Conservation (phyloP, 2,113 vertebrate genomes). For the Macrotus californicus region DNA sequence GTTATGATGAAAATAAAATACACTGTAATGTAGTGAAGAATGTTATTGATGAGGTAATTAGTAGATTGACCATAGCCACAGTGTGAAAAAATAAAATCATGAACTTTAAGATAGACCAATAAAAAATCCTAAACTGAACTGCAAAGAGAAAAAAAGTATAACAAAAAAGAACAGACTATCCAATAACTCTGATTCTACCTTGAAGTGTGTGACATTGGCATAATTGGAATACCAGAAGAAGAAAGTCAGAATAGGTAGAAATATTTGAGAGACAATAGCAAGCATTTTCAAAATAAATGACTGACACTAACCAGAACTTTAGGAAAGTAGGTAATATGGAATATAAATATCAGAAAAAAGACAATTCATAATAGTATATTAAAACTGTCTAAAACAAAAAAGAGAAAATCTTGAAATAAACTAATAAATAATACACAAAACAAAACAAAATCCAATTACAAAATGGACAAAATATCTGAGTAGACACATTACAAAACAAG, state of each 20-base stretch:
- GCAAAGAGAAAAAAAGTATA: neutral
- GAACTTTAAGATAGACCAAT: neutral
- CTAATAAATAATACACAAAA: neutral
- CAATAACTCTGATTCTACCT: neutral
- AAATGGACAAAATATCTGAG: neutral
- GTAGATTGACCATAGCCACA: neutral
- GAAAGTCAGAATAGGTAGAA: neutral
- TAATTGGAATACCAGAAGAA: neutral
- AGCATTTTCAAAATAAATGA: neutral
- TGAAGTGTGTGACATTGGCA: neutral
- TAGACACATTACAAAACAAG: neutral
- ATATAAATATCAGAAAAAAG: neutral
- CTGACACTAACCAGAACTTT: neutral
- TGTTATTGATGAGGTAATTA: neutral
- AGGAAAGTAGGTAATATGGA: neutral
- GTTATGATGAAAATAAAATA: neutral
- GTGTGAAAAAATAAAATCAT: neutral
- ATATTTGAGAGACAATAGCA: neutral
- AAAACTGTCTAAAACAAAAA: neutral
- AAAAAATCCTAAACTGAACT: neutral
- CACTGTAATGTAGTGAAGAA: neutral
- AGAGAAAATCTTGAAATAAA: neutral
- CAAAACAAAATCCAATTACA: neutral
- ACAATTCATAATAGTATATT: neutral
- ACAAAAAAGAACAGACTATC: neutral